Base-by-base conservation (phyloP, 2,888 invertebrate species). In the Notodonta dromedarius region DNA sequence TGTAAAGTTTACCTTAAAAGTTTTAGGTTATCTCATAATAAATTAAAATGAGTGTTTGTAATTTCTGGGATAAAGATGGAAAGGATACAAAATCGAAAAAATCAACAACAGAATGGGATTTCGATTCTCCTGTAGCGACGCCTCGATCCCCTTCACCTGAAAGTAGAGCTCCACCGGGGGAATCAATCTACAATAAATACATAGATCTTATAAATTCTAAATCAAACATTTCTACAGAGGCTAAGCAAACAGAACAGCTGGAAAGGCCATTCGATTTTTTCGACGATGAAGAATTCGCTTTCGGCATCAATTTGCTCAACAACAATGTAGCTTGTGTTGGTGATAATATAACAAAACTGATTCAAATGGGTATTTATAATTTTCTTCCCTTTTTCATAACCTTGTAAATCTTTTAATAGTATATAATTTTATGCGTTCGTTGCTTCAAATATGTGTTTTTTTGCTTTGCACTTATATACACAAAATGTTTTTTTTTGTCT, bases 291-390 rank as follows among this genome's bases (percentile, higher is more conserved):
- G 92, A 93, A 69, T 91, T 84, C 74, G 91, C 89, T 35, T 93
- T 92, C 80, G 91, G 91, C 8, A 88, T 90, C 8, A 91, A 91
- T 80, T 78, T 93, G 53, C 64, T 91, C 6, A 91, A 91, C 61
- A 91, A 91, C 57, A 93, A 93, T 75, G 88, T 93, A n/a, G 90
- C 91, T 1, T 92, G 92, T 75, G 91, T 91, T 40, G 91, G 90
- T 4, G 86, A 89, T 61, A 91, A 93, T 64, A 88, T 89, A 12
- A 88, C 90, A 12, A 91, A 86, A 73, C 83, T 91, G 12, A 87
- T 92, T 66, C 91, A 91, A 82, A 88, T 91, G 90, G 89, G 93
- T 91, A 80, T 78, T 24, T 59, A n/a, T 39, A 5, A 16, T 8
- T 64, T 8, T 48, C 9, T 8, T 62, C 5, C n/a, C 5, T 44